A percentile compares a stretch with the other conserved stretches of the same genome.
Conservation (phyloP, 2,888 invertebrate genomes). For the Sinopyrophorus schimmeli region DNA sequence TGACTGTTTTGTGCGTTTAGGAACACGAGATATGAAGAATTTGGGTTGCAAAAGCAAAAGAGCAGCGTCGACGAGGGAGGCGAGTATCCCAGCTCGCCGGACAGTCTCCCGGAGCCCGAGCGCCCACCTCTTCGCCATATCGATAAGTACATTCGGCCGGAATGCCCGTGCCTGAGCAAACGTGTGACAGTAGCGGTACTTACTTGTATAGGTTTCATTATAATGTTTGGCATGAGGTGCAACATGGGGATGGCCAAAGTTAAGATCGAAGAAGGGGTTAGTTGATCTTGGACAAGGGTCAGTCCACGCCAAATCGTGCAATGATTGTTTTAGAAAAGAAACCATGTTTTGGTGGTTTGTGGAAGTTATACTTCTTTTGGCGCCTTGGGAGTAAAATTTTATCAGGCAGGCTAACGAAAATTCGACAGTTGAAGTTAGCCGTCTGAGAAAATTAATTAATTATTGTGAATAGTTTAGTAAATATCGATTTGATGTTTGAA, state of each 20-base stretch:
- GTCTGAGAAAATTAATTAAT: too few species aligned
- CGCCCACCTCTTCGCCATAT: conserved; percentile 83
- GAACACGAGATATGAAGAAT: conserved; percentile 67
- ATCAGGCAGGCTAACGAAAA: too few species aligned
- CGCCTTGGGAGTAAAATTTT: too few species aligned
- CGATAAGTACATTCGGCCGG: conserved; percentile 85
- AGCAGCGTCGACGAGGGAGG: conserved; percentile 63
- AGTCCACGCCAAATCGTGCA: too few species aligned
- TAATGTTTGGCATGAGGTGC: conserved; percentile 97
- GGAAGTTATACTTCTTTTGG: too few species aligned
- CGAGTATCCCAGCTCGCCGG: conserved; percentile 69
- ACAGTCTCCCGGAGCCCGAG: conserved; percentile 81
- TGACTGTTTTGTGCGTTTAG: conserved; percentile 50
- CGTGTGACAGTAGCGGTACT: conserved; percentile 86
- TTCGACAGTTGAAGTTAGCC: too few species aligned
- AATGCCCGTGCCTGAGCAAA: conserved; percentile 83
- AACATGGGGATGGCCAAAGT: conserved; percentile 97
- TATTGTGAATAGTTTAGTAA: too few species aligned
- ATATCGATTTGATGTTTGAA: too few species aligned
- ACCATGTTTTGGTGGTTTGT: too few species aligned
- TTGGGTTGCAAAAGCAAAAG: conserved; percentile 60
- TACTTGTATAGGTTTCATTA: conserved; percentile 88
- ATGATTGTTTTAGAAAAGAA: too few species aligned
- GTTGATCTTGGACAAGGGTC: too few species aligned
- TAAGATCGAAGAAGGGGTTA: conserved; percentile 26